Evolutionary conservation across 2,888 invertebrate genomes (phyloP), one percentile per base, ranked within the genome.

Genomic region (Sminthurinus aureus): DNA sequence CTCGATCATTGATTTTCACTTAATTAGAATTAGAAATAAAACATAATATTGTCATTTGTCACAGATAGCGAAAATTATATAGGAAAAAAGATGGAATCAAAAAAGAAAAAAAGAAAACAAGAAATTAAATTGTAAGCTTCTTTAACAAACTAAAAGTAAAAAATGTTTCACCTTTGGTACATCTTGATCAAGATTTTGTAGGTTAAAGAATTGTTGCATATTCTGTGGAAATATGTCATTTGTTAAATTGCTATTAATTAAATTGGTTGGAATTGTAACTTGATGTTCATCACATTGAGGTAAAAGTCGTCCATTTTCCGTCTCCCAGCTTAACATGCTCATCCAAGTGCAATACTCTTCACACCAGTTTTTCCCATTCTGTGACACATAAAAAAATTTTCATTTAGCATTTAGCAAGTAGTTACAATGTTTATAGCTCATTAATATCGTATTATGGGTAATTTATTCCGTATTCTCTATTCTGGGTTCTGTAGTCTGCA

Each of bases 241-340:
- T n/a, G 71, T 58, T 64, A 78, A 74, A 67, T 58, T n/a, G n/a
- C 38, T 51, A 4, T 50, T 15, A 71, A 52, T 22, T 38, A 38
- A n/a, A n/a, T n/a, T n/a, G n/a, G n/a, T 38, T 0, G 77, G 15
- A 78, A 67, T 24, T 18, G 74, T 66, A 15, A 26, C 73, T 26
- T 76, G 22, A 0, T 52, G 15, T 0, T 79, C 69, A 73, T 73
- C 24, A 58, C 66, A 69, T 11, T 51, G n/a, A 6, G 85, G 84
- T 71, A 74, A 74, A 18, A 84, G 15, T 18, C 84, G 58, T n/a
- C 85, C 85, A 67, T 79, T 52, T 15, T 83, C 52, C 20, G n/a
- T 51, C 74, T 85, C 85, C 81, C 81, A 85, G 3, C 75, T 18
- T 13, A 84, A 67, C 0, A 84, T 66, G 50, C 83, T 82, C 51